Conservation (phyloP, 37 sponge, comb jelly and placozoan species). For the Cliona cf. orientalis region DNA sequence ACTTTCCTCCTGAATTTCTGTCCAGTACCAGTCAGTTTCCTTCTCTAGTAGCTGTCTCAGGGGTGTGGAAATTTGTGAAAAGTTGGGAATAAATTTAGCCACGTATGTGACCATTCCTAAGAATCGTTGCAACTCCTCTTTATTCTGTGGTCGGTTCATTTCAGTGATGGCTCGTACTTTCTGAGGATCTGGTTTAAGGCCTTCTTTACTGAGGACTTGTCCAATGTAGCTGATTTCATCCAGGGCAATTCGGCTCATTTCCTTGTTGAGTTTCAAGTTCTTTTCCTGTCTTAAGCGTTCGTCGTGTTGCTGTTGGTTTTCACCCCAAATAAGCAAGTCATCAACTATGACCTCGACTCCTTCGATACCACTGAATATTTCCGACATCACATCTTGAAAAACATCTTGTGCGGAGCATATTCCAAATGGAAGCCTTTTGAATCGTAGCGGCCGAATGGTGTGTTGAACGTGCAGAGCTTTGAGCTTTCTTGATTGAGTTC, state of each 20-base stretch:
- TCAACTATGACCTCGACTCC: slow-evolving; percentile 33
- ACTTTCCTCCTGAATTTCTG: slow-evolving; percentile 4
- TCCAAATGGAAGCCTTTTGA: too few relatives aligned
- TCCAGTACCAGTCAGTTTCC: slow-evolving; percentile 42
- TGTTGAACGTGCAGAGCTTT: slow-evolving; percentile 55
- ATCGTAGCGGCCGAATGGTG: slow-evolving; percentile 72
- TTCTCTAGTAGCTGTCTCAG: slow-evolving; percentile 28
- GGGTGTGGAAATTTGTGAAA: slow-evolving; percentile 22
- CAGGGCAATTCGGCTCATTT: slow-evolving; percentile 22
- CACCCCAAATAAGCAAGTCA: slow-evolving; percentile 31
- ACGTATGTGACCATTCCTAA: slow-evolving; percentile 58
- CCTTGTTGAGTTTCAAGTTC: slow-evolving; percentile 36
- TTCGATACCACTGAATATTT: slow-evolving; percentile 29
- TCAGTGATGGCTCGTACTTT: slow-evolving; percentile 34
- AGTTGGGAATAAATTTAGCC: slow-evolving; percentile 43
- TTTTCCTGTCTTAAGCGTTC: slow-evolving; percentile 7
- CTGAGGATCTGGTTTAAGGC: slow-evolving; percentile 56
- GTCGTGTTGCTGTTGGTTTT: slow-evolving; percentile 5
- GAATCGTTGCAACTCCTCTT: slow-evolving; percentile 31
- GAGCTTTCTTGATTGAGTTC: slow-evolving; percentile 21
- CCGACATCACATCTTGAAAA: slow-evolving; percentile 27
- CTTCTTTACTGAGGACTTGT: slow-evolving; percentile 42
- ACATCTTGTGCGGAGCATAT: slow-evolving; percentile 29
- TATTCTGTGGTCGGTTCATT: slow-evolving; percentile 26
- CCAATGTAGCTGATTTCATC: slow-evolving; percentile 33